Evolutionary conservation across 2,888 invertebrate genomes (phyloP).

Genomic region (Melanargia galathea): DNA sequence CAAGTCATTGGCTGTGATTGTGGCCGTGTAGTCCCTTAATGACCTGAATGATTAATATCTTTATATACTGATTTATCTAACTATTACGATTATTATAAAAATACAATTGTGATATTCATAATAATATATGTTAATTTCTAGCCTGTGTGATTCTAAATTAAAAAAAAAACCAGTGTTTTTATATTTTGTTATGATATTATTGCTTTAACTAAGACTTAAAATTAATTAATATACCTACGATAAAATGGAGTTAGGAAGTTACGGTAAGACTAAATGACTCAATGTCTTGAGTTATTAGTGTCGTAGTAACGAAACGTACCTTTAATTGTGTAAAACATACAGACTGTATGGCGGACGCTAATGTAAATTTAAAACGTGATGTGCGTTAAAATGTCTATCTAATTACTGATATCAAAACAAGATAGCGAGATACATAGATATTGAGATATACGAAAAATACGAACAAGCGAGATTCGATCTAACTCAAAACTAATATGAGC

Average conservation of each 20-base stretch:
- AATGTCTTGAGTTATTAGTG: background rate
- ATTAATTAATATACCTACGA: too few species aligned
- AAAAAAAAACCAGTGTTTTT: too few species aligned
- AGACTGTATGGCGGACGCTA: slow-evolving; percentile 34
- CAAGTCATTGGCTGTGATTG: too few species aligned
- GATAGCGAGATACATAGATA: slow-evolving; percentile 27
- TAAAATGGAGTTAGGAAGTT: background rate
- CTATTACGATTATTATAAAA: too few species aligned
- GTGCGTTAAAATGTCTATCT: slow-evolving; percentile 35
- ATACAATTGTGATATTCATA: too few species aligned
- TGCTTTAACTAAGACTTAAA: too few species aligned
- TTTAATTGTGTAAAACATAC: slow-evolving; percentile 29
- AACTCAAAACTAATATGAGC: background rate
- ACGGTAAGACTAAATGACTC: background rate
- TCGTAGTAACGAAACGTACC: background rate
- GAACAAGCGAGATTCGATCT: background rate
- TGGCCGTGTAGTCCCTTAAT: too few species aligned
- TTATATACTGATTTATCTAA: too few species aligned
- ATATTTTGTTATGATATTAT: too few species aligned
- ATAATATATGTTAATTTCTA: background rate
- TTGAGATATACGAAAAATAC: background rate
- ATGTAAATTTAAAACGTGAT: slow-evolving; percentile 38
- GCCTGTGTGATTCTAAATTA: too few species aligned
- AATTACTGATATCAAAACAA: slow-evolving; percentile 37
- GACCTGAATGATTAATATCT: too few species aligned